A percentile compares a stretch with the other conserved stretches of the same genome.
Conservation (phyloP, 2,888 invertebrate species). For the Cephus rjabovi region DNA sequence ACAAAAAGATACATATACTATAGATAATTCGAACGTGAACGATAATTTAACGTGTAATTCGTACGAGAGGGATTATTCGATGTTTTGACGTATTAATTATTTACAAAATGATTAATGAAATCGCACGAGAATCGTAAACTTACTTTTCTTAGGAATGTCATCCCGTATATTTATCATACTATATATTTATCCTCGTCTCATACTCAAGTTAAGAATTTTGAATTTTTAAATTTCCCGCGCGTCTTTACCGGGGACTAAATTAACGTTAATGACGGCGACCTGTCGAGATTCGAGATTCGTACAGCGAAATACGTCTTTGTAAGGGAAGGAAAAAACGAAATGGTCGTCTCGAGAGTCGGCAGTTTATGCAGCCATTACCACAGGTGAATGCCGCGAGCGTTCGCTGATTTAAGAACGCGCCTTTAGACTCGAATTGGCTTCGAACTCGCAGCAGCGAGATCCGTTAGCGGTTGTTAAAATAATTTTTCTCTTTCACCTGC, state of each 20-base stretch:
- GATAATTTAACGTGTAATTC: no score
- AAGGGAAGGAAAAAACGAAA: constrained; percentile 35
- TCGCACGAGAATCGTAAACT: not conserved
- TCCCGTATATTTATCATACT: not conserved
- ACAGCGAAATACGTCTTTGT: constrained; percentile 32
- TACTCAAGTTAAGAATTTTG: not conserved
- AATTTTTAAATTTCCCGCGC: not conserved
- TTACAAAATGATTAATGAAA: not conserved
- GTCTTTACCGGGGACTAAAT: not conserved
- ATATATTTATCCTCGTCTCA: not conserved
- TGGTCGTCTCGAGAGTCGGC: constrained; percentile 27
- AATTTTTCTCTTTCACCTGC: constrained; percentile 27
- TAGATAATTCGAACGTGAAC: no score
- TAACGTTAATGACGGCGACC: not conserved
- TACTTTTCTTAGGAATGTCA: not conserved
- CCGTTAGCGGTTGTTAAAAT: constrained; percentile 21
- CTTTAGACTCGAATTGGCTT: constrained; percentile 37
- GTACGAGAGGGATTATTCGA: no score
- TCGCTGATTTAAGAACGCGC: constrained; percentile 43
- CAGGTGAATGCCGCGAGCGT: constrained; percentile 45
- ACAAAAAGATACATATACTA: not conserved
- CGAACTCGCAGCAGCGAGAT: constrained; percentile 8
- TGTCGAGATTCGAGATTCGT: constrained; percentile 17
- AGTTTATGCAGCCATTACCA: constrained; percentile 47
- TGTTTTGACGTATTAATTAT: not conserved